A percentile compares a stretch with the other conserved stretches of the same genome.
Evolutionary conservation across 2,888 invertebrate species (phyloP).

Genomic region (Ariolimax columbianus): DNA sequence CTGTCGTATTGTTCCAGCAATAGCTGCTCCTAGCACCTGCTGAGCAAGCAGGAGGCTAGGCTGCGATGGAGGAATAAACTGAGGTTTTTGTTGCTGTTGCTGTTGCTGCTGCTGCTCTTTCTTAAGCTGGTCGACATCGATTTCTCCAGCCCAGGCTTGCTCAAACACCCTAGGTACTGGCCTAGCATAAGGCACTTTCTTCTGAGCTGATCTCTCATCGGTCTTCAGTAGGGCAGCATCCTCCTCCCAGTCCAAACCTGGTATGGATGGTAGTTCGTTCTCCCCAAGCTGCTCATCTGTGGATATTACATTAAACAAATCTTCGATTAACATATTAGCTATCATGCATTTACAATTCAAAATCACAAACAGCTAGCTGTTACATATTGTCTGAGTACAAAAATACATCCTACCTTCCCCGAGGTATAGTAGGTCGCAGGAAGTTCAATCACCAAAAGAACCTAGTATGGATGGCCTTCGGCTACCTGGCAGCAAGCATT

Average conservation of each 20-base stretch:
- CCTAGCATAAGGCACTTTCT: conserved; percentile 92
- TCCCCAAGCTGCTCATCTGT: conserved; percentile 54
- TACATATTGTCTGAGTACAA: no score
- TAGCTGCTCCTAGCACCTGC: conserved; percentile 42
- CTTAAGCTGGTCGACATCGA: conserved; percentile 55
- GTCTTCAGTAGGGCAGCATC: conserved; percentile 63
- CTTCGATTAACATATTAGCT: background rate
- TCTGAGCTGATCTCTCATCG: conserved; percentile 61
- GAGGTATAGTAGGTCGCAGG: no score
- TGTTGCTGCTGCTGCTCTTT: conserved; percentile 51
- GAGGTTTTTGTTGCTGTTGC: conserved; percentile 43
- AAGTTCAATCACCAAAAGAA: no score
- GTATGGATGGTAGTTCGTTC: conserved; percentile 70
- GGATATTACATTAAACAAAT: background rate
- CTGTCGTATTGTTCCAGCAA: conserved; percentile 49
- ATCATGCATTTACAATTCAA: background rate
- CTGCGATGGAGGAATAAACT: conserved; percentile 33
- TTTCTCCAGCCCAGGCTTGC: conserved; percentile 91
- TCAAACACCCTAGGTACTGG: conserved; percentile 97
- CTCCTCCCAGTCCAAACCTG: conserved; percentile 73
- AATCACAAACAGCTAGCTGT: no score
- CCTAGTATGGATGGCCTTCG: no score
- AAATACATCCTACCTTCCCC: no score
- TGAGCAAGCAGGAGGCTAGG: conserved; percentile 46
- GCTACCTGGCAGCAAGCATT: no score